Base-by-base conservation (phyloP, 30 jellyfish, hydroid and myxozoan genomes). In the Turritopsis rubra region DNA sequence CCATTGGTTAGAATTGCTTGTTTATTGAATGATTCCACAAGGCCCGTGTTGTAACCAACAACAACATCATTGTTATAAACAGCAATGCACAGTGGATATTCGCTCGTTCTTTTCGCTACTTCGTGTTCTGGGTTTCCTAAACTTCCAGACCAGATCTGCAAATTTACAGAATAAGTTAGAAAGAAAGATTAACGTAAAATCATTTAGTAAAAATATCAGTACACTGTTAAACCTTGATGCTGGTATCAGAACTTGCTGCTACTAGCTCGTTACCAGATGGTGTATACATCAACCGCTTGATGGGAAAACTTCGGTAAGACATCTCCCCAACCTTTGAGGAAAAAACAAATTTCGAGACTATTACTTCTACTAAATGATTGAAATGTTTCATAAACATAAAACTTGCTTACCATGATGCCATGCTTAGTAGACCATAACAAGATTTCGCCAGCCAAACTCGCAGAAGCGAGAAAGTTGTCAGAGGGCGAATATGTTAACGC, bases 141-240 rank as follows among this genome's bases (percentile, higher is more conserved):
- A 25, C 87, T 54, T 29, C 93, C 96, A 28, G 97, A 83, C 97
- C 97, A 91, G 21, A 91, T 90, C 97, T 90, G 52, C 1, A 53
- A 60, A n/a, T n/a, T n/a, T 27, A 13, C 60, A 41, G 13, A 41
- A 41, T 13, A n/a, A n/a, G n/a, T n/a, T n/a, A n/a, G n/a, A n/a
- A n/a, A n/a, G n/a, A n/a, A n/a, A n/a, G n/a, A n/a, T n/a, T n/a
- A n/a, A n/a, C n/a, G n/a, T n/a, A n/a, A n/a, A n/a, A n/a, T n/a
- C n/a, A n/a, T n/a, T n/a, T n/a, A n/a, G n/a, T n/a, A n/a, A n/a
- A n/a, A n/a, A n/a, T n/a, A n/a, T n/a, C n/a, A 41, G 60, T 3
- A 41, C 60, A 41, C 60, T 41, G 60, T n/a, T n/a, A 66, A 0
- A 89, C 96, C 90, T 89, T 89, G 21, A 89, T 87, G 21, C 89